A percentile compares a stretch with the other conserved stretches of the same genome.
Evolutionary conservation across 2,888 invertebrate genomes (phyloP).

Genomic region (Heteropelma amictum): DNA sequence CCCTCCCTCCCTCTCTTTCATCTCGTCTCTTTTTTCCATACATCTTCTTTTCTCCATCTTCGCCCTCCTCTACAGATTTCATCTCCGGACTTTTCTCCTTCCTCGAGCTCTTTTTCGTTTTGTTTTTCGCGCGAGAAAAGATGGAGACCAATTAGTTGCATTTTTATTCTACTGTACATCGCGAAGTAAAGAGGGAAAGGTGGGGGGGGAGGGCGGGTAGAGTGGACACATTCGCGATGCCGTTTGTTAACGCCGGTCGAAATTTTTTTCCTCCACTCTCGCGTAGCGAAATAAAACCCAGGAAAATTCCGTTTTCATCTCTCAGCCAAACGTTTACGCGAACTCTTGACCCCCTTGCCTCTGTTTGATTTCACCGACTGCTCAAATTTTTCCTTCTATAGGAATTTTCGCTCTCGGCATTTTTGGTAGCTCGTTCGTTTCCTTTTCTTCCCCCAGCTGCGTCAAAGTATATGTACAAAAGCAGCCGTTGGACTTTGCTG

Average conservation of each 20-base stretch:
- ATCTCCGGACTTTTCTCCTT: conserved; percentile 45
- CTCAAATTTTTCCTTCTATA: conserved; percentile 39
- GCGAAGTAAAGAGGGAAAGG: conserved; percentile 31
- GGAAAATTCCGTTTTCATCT: conserved; percentile 33
- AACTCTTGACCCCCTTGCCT: conserved; percentile 50
- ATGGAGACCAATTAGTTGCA: conserved; percentile 76
- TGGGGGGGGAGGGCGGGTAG: background rate
- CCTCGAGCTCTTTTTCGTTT: conserved; percentile 45
- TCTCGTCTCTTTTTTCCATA: conserved; percentile 60
- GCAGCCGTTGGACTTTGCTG: background rate
- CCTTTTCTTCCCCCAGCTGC: no score
- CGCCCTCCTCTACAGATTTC: conserved; percentile 55
- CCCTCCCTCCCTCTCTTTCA: conserved; percentile 33
- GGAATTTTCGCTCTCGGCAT: conserved; percentile 40
- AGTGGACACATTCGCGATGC: conserved; percentile 64
- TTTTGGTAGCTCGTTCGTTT: conserved; percentile 22
- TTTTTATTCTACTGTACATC: conserved; percentile 72
- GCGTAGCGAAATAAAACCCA: conserved; percentile 40
- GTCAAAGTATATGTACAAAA: no score
- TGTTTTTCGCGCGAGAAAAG: conserved; percentile 63
- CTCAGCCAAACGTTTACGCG: conserved; percentile 45
- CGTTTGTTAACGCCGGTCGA: conserved; percentile 56
- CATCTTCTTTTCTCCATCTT: conserved; percentile 56
- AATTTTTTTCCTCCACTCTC: background rate
- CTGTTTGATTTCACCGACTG: conserved; percentile 51